These are phyloP conservation scores for Amblyopsis rosae DNA, from an alignment of 2,113 vertebrate genomes.

Conservation along the genomic window DNA sequence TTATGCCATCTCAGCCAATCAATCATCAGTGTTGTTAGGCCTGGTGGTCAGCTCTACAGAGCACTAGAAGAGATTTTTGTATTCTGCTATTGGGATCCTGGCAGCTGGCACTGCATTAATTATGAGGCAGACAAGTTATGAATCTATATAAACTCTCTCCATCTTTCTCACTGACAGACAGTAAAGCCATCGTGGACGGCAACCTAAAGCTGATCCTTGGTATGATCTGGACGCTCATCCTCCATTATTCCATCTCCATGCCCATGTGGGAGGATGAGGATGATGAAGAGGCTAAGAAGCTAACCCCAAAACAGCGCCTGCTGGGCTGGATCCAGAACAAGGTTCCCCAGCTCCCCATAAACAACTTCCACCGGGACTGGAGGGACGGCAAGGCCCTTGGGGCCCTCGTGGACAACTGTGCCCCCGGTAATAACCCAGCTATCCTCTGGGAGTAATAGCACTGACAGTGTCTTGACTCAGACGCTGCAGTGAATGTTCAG, in stretches of 20 bases:
- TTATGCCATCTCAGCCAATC: slow-evolving; percentile 65
- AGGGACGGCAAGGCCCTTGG: slow-evolving; percentile 90
- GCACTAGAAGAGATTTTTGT: neutral
- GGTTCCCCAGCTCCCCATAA: slow-evolving; percentile 92
- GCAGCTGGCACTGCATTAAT: neutral
- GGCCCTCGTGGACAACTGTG: slow-evolving; percentile 92
- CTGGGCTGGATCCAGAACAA: slow-evolving; percentile 97
- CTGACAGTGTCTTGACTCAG: slow-evolving; percentile 3
- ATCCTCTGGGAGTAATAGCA: neutral
- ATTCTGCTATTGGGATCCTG: slow-evolving; percentile 1
- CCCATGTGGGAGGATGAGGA: slow-evolving; percentile 98
- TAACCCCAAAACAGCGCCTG: slow-evolving; percentile 93
- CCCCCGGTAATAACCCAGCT: slow-evolving; percentile 79
- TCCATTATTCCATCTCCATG: slow-evolving; percentile 98
- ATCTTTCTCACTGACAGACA: slow-evolving; percentile 77
- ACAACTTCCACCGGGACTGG: slow-evolving; percentile 94
- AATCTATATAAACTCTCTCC: slow-evolving; percentile 19
- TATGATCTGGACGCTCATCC: slow-evolving; percentile 94
- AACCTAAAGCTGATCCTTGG: slow-evolving; percentile 96
- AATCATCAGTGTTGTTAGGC: slow-evolving; percentile 65
- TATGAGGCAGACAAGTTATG: too few relatives aligned
- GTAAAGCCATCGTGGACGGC: slow-evolving; percentile 94
- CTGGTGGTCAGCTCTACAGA: slow-evolving; percentile 34
- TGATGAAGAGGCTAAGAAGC: slow-evolving; percentile 86
- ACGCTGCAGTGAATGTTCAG: slow-evolving; percentile 21